These are phyloP conservation scores for Catharus minimus DNA, from an alignment of 2,113 vertebrate genomes.

Conservation along the genomic window DNA sequence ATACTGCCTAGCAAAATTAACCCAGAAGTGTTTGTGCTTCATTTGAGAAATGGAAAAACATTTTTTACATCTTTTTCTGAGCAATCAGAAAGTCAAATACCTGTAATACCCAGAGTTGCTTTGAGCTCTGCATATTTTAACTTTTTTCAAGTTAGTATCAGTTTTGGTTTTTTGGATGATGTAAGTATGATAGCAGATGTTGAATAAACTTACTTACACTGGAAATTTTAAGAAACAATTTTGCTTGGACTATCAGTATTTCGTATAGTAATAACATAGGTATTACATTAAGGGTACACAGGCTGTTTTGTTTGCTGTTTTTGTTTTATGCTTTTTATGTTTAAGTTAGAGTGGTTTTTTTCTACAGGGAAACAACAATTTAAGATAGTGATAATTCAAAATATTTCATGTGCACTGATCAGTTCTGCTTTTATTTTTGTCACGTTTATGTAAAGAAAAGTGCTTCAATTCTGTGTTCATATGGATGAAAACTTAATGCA, in stretches of 20 bases:
- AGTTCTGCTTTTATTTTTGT: background rate
- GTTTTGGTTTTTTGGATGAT: too few relatives aligned
- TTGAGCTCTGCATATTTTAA: background rate
- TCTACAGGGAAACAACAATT: background rate
- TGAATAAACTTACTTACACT: background rate
- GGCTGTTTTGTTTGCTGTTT: background rate
- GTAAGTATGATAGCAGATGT: background rate
- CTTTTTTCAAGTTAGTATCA: background rate
- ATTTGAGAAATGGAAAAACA: background rate
- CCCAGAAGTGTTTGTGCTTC: background rate
- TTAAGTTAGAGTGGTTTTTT: background rate
- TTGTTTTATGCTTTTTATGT: background rate
- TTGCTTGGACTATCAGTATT: background rate
- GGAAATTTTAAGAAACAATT: background rate
- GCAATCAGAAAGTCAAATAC: background rate
- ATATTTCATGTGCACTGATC: background rate
- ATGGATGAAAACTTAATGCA: background rate
- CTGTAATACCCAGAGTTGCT: background rate
- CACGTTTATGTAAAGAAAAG: background rate
- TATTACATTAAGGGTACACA: background rate
- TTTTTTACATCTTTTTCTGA: background rate
- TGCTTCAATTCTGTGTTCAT: background rate
- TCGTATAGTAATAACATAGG: too few relatives aligned
- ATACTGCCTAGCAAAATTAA: background rate
- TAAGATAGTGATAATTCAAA: background rate